Percentiles rank a stretch among this genome's conserved stretches.
These are phyloP conservation scores for Oenanthe melanoleuca DNA, from an alignment of 2,113 vertebrate species.

Conservation along the genomic window DNA sequence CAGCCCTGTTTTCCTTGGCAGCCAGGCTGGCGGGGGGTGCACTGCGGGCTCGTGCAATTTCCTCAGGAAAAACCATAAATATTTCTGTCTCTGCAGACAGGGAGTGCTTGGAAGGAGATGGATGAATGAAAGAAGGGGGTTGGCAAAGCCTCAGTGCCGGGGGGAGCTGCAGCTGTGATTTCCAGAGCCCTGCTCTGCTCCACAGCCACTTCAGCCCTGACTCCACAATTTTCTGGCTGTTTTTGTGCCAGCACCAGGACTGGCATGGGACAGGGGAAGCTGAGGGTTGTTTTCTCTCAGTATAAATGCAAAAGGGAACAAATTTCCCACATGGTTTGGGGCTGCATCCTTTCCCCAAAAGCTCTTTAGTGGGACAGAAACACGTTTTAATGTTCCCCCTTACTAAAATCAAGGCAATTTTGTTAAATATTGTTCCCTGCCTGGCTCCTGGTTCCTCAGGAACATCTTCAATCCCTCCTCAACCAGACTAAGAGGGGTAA, in stretches of 20 bases:
- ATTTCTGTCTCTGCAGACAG: neutral
- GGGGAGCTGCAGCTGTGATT: neutral
- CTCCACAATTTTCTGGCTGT: accelerated
- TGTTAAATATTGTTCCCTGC: neutral
- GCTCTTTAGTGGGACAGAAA: accelerated
- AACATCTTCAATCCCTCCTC: neutral
- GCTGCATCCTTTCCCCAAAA: neutral
- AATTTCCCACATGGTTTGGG: neutral
- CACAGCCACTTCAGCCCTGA: neutral
- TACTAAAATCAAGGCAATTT: neutral
- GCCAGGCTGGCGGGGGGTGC: neutral
- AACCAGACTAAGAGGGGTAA: neutral
- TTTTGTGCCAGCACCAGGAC: neutral
- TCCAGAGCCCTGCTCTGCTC: neutral
- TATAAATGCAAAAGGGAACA: accelerated
- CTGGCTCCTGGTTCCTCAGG: neutral
- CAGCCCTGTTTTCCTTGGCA: neutral
- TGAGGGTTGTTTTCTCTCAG: neutral
- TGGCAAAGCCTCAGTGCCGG: neutral
- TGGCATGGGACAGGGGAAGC: accelerated
- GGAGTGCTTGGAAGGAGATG: neutral
- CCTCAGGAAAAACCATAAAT: slow-evolving; percentile 10
- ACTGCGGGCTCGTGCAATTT: neutral
- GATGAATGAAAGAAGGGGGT: neutral
- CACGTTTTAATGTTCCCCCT: accelerated